Evolutionary conservation across 1,140 invertebrate species (phyloP), one percentile per base, ranked within the genome.

Genomic region (Drosophila auraria): DNA sequence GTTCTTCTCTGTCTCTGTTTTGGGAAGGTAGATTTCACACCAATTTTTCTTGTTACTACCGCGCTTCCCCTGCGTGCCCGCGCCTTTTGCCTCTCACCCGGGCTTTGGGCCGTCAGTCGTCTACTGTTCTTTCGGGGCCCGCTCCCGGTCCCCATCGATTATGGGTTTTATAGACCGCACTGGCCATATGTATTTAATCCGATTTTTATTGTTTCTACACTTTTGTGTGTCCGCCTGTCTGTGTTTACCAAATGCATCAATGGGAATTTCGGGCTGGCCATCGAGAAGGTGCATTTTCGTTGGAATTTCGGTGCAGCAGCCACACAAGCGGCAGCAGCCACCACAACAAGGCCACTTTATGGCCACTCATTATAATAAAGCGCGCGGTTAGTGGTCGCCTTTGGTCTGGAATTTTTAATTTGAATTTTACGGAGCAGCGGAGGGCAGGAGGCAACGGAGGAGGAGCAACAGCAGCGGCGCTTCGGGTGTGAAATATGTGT

Each of bases 121-220:
- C 76, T 73, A 77, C 63, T 66, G 70, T 86, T 86, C 68, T 63
- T 76, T 49, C 56, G 40, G 50, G 30, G 50, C 33, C 11, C 15
- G 68, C 80, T 83, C 63, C 83, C 84, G 73, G 73, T 69, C 84
- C 70, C 80, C 84, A 90, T 90, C 86, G 86, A 87, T 87, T 87
- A 90, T 87, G 82, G 81, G 73, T 72, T 84, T 84, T 84, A 87
- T 78, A 75, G 83, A 74, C 73, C 82, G 66, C 82, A 38, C 72
- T 82, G 77, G 61, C 77, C 70, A 64, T 79, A 79, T 82, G 87
- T 81, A 82, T 91, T 91, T 91, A 91, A 91, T 89, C 83, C 81
- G 87, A 76, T 91, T 91, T 91, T 91, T 91, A 91, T 91, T 91
- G 83, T 91, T 87, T 91, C 87, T 91, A 91, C 87, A 91, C 87